Conservation (phyloP, 2,888 invertebrate genomes). For the Folsomia manolachei region DNA sequence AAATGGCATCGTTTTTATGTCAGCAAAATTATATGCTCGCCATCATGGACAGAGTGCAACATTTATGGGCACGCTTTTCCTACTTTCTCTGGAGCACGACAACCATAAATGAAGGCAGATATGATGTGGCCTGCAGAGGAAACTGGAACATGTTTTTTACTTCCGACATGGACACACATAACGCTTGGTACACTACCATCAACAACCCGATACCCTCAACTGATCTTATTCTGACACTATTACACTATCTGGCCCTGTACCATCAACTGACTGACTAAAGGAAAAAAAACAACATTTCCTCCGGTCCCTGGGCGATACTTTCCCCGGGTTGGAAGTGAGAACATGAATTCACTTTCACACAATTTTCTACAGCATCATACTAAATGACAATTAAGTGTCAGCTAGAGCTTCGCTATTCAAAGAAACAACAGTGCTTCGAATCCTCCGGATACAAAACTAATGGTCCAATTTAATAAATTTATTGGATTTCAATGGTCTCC, state of each 20-base stretch:
- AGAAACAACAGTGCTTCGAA: too few species aligned
- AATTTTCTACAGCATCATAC: slow-evolving; percentile 40
- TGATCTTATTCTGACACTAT: not conserved
- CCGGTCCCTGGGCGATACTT: slow-evolving; percentile 31
- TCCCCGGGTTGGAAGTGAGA: slow-evolving; percentile 15
- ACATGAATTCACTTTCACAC: slow-evolving; percentile 46
- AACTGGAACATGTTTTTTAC: not conserved
- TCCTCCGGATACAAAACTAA: slow-evolving; percentile 27
- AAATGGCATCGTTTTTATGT: too few species aligned
- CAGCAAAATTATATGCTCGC: too few species aligned
- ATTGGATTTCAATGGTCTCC: not conserved
- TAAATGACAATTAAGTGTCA: slow-evolving; percentile 47
- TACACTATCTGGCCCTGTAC: not conserved
- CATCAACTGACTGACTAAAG: not conserved
- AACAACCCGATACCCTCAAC: too few species aligned
- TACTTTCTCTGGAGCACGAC: too few species aligned
- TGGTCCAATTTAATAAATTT: slow-evolving; percentile 26
- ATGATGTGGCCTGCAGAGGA: not conserved
- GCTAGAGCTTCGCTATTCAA: too few species aligned
- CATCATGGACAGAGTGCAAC: not conserved
- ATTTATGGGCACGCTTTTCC: not conserved
- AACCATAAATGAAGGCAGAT: not conserved
- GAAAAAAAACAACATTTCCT: not conserved
- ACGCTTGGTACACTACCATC: too few species aligned
- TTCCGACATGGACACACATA: not conserved